phyloP scores from a whole-genome alignment of 37 sponge, comb jelly and placozoan species.

The Trichoplax adhaerens region DNA sequence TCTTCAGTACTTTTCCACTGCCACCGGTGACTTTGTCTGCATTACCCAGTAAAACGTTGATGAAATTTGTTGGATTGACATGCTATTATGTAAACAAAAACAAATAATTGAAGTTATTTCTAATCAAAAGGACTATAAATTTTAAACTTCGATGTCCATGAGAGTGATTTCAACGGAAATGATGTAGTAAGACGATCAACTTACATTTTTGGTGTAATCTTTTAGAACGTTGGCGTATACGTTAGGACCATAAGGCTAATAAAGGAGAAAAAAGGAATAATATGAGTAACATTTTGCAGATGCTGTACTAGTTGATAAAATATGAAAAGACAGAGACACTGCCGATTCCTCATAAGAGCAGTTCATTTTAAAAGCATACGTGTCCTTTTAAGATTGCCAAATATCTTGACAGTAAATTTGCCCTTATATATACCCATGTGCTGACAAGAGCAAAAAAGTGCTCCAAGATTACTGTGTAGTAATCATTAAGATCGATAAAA shows the following conservation, averaged over 20 bases:
- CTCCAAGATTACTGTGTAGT: neutral
- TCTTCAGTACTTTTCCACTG: slow-evolving; percentile 37
- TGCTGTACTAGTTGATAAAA: too few species aligned
- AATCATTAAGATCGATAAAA: slow-evolving; percentile 16
- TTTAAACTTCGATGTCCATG: neutral
- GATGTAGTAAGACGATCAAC: too few species aligned
- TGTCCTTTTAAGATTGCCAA: neutral
- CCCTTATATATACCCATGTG: neutral
- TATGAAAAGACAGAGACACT: neutral
- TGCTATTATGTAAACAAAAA: slow-evolving; percentile 5
- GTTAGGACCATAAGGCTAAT: slow-evolving; percentile 26
- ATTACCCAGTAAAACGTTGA: slow-evolving; percentile 37
- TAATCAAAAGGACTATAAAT: neutral
- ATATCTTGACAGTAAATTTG: neutral
- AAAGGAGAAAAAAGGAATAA: neutral
- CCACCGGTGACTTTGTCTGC: slow-evolving; percentile 23
- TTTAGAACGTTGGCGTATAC: slow-evolving; percentile 45
- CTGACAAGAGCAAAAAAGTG: neutral
- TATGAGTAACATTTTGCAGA: neutral
- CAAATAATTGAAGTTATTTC: neutral
- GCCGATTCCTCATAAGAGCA: too few species aligned
- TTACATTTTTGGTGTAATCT: slow-evolving; percentile 39
- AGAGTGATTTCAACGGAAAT: too few species aligned
- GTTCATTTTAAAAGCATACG: too few species aligned
- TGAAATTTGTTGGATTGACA: slow-evolving; percentile 48